Percentiles rank a stretch among this genome's conserved stretches.
Evolutionary conservation across 2,797 vertebrate species (phyloP).

Genomic region (Ctenosaura bakeri): DNA sequence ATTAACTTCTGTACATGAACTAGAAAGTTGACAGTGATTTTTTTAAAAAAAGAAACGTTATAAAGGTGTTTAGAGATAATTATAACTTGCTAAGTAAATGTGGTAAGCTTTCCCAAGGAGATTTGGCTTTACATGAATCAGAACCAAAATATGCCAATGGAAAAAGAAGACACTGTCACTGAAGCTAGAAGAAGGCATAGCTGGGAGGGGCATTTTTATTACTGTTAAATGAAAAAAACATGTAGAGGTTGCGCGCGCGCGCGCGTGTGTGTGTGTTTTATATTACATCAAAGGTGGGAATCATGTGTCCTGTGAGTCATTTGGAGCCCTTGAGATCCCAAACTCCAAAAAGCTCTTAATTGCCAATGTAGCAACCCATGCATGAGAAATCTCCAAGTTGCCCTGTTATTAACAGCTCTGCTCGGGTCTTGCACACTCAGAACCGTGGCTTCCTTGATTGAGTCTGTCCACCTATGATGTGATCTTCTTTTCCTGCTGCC

Average conservation of each 20-base stretch:
- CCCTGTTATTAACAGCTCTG: too few relatives aligned
- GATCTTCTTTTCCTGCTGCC: too few relatives aligned
- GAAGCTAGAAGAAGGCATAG: not conserved
- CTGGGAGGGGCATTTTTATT: conserved; percentile 5
- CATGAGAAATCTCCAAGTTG: too few relatives aligned
- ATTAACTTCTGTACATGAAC: not conserved
- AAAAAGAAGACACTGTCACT: not conserved
- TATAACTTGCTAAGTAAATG: not conserved
- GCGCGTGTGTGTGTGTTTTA: not conserved
- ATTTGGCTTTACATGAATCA: not conserved
- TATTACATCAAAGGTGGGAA: too few relatives aligned
- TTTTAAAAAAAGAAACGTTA: not conserved
- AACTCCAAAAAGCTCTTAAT: too few relatives aligned
- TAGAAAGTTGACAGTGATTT: not conserved
- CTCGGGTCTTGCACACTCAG: too few relatives aligned
- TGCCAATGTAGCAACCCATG: too few relatives aligned
- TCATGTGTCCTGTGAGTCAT: too few relatives aligned
- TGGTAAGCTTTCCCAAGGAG: not conserved
- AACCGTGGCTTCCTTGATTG: too few relatives aligned
- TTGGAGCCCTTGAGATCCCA: too few relatives aligned
- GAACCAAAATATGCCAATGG: too few relatives aligned
- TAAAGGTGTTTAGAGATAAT: not conserved
- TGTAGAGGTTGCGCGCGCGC: not conserved
- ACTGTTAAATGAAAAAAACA: not conserved
- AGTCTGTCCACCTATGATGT: too few relatives aligned